A percentile compares a stretch with the other conserved stretches of the same genome.
phyloP scores from a whole-genome alignment of 2,888 invertebrate genomes.

The Doris montereyensis region DNA sequence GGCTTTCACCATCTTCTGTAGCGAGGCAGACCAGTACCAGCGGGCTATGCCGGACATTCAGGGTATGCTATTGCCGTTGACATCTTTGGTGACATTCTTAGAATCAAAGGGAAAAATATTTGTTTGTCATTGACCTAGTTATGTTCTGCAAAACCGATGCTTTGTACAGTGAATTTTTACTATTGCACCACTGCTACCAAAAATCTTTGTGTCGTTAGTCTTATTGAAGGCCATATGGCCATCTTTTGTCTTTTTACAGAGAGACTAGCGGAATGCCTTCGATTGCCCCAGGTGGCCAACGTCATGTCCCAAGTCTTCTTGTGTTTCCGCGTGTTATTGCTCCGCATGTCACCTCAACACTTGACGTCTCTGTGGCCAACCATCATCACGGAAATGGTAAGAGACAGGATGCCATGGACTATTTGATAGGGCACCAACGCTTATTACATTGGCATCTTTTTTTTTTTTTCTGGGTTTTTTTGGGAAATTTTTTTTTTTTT shows the following conservation, averaged over 20 bases:
- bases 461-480: no score
- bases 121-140: neutral
- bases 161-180: no score
- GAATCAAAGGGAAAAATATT: neutral
- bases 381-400: slow-evolving; percentile 88
- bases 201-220: no score
- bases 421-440: neutral
- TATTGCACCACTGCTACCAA: no score
- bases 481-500: no score
- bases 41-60: slow-evolving; percentile 91
- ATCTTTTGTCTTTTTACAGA: no score
- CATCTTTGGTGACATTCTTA: no score
- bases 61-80: no score
- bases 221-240: no score
- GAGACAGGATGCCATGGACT: no score
- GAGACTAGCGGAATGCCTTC: slow-evolving; percentile 86
- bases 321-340: slow-evolving; percentile 87
- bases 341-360: slow-evolving; percentile 87
- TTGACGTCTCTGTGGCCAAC: slow-evolving; percentile 92
- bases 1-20: slow-evolving; percentile 88
- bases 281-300: slow-evolving; percentile 81
- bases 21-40: slow-evolving; percentile 89
- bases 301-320: slow-evolving; percentile 90
- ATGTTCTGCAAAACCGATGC: neutral
- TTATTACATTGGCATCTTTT: neutral